These are phyloP conservation scores for Neolamprologus caudopunctatus DNA, from an alignment of 2,113 vertebrate genomes.

Conservation along the genomic window DNA sequence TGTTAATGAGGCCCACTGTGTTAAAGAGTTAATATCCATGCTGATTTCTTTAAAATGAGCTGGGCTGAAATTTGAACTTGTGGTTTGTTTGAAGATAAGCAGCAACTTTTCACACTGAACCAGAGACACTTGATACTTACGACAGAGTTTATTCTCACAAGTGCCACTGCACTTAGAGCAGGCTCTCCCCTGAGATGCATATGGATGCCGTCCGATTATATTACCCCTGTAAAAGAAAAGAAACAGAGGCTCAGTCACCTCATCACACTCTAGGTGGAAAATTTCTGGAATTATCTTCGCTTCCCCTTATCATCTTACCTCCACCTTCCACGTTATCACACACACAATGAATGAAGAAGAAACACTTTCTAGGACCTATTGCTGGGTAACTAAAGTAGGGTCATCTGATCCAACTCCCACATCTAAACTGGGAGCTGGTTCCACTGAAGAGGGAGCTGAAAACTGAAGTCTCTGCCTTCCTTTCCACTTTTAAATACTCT, in stretches of 20 bases:
- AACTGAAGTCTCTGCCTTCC: not conserved
- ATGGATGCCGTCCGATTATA: constrained; percentile 1
- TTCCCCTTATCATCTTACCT: not conserved
- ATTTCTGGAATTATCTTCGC: not conserved
- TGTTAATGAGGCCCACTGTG: not conserved
- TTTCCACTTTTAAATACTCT: rapidly evolving
- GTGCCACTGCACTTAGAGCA: constrained; percentile 55
- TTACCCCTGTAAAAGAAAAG: constrained; percentile 50
- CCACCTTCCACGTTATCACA: not conserved
- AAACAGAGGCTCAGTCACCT: not conserved
- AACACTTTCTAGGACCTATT: not conserved
- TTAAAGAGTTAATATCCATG: not conserved
- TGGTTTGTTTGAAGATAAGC: not conserved
- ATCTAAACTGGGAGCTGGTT: not conserved
- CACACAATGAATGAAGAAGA: not conserved
- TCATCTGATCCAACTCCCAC: not conserved
- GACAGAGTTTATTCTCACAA: constrained; percentile 61
- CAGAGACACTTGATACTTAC: constrained; percentile 58
- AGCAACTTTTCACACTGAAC: not conserved
- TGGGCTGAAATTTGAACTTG: not conserved
- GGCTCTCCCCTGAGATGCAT: not conserved
- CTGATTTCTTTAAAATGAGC: not conserved
- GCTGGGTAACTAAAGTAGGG: not conserved
- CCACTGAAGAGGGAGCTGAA: not conserved
- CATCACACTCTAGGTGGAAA: not conserved